phyloP scores from a whole-genome alignment of 2,888 invertebrate genomes.

The Podotricha telesiphe region DNA sequence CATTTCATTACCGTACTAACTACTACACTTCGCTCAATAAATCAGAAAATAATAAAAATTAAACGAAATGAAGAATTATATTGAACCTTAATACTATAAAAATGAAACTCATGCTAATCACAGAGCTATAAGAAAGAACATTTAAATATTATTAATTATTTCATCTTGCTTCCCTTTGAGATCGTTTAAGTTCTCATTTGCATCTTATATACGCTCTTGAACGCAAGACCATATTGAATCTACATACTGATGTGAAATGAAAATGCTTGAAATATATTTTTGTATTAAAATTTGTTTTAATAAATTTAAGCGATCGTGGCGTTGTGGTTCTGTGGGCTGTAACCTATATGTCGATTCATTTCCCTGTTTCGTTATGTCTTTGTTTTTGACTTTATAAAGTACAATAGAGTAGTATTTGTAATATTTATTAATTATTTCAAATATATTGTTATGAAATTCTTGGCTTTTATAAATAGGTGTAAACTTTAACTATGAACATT shows the following conservation, averaged over 20 bases:
- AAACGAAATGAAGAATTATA: neutral
- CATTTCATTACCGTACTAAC: neutral
- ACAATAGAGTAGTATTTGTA: no score
- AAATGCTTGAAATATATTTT: neutral
- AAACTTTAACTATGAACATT: no score
- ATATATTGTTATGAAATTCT: no score
- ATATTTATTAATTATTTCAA: no score
- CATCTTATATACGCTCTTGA: constrained; percentile 27
- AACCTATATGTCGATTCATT: no score
- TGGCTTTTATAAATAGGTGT: no score
- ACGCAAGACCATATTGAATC: constrained; percentile 14
- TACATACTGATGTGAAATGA: constrained; percentile 3
- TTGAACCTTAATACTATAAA: neutral
- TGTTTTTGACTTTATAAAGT: no score
- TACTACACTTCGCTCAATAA: neutral
- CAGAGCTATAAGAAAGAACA: constrained; percentile 13
- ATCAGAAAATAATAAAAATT: neutral
- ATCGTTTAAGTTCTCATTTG: constrained; percentile 40
- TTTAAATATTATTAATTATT: constrained; percentile 38
- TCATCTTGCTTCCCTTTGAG: constrained; percentile 30
- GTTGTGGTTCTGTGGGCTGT: no score
- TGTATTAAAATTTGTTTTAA: neutral
- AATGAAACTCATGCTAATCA: neutral
- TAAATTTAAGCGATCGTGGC: no score
- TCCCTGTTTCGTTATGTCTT: no score